Conservation (phyloP, 2,888 invertebrate species). For the Oithona nana region DNA sequence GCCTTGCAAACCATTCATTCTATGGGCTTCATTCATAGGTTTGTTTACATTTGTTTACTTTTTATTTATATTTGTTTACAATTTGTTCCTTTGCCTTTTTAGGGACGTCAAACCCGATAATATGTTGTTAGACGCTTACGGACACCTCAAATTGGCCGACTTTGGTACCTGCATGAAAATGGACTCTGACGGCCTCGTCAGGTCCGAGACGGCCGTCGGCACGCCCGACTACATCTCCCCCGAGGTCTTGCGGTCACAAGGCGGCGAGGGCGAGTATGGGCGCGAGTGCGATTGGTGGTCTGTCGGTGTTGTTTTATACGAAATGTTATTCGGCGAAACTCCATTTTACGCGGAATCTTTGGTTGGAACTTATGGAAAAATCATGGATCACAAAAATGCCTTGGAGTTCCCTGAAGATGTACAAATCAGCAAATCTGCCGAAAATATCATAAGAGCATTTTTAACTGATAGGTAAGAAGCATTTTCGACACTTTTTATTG, state of each 20-base stretch:
- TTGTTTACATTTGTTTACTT: slow-evolving; percentile 28
- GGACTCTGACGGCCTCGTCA: slow-evolving; percentile 83
- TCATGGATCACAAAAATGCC: slow-evolving; percentile 95
- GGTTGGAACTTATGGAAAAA: slow-evolving; percentile 93
- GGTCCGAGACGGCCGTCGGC: slow-evolving; percentile 93
- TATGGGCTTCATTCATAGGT: slow-evolving; percentile 77
- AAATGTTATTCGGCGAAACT: slow-evolving; percentile 95
- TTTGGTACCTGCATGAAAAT: slow-evolving; percentile 99
- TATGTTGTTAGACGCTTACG: slow-evolving; percentile 83
- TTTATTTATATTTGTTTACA: slow-evolving; percentile 36
- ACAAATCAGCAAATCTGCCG: slow-evolving; percentile 56
- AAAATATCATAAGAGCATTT: slow-evolving; percentile 69
- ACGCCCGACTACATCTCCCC: slow-evolving; percentile 99
- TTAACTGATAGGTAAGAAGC: slow-evolving; percentile 76
- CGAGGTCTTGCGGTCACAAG: slow-evolving; percentile 86
- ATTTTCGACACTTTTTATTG: no score
- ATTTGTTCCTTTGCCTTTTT: no score
- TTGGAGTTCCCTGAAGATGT: slow-evolving; percentile 78
- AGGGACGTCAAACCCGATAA: slow-evolving; percentile 99
- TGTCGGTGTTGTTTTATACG: slow-evolving; percentile 86
- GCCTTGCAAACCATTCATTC: slow-evolving; percentile 93
- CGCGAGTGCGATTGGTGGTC: slow-evolving; percentile 99
- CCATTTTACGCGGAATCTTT: slow-evolving; percentile 98
- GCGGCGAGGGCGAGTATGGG: slow-evolving; percentile 85
- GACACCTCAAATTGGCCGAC: slow-evolving; percentile 95